These are phyloP conservation scores for Drosophila sproati DNA, from an alignment of 1,140 invertebrate species.

Conservation along the genomic window DNA sequence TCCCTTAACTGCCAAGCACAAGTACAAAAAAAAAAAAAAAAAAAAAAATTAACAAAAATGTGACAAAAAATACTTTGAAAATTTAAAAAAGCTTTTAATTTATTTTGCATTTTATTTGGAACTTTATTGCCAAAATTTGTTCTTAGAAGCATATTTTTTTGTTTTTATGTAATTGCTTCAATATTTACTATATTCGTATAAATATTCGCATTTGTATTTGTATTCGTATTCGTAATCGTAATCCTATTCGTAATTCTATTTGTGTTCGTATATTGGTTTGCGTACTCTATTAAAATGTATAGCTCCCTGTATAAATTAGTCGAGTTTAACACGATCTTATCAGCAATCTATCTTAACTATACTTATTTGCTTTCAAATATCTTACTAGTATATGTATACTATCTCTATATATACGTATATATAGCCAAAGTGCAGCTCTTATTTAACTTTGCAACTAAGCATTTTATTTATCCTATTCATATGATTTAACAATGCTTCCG, in stretches of 20 bases:
- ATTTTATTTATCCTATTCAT: constrained; percentile 14
- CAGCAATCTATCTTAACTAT: constrained; percentile 2
- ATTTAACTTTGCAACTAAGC: constrained; percentile 19
- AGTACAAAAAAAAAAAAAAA: constrained; percentile 20
- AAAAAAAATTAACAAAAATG: constrained; percentile 16
- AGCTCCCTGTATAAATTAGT: constrained; percentile 24
- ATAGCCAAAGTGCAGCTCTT: constrained; percentile 22
- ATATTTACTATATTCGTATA: constrained; percentile 35
- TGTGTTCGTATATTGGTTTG: constrained; percentile 41
- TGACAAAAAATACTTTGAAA: constrained; percentile 12
- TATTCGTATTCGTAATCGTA: constrained; percentile 23
- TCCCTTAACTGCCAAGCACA: constrained; percentile 18
- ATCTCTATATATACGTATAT: constrained; percentile 9
- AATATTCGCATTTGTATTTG: constrained; percentile 28
- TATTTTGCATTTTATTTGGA: constrained; percentile 52
- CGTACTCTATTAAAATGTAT: constrained; percentile 28
- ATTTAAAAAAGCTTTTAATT: constrained; percentile 47
- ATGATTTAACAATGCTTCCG: constrained; percentile 8
- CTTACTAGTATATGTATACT: constrained; percentile 6
- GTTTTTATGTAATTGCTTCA: constrained; percentile 40
- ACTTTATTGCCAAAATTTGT: constrained; percentile 60
- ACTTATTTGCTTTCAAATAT: constrained; percentile 32
- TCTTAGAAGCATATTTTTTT: constrained; percentile 39
- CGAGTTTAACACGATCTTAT: constrained; percentile 6
- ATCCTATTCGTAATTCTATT: constrained; percentile 29